Evolutionary conservation across 1,140 invertebrate species (phyloP).

Genomic region (Eumeta japonica): DNA sequence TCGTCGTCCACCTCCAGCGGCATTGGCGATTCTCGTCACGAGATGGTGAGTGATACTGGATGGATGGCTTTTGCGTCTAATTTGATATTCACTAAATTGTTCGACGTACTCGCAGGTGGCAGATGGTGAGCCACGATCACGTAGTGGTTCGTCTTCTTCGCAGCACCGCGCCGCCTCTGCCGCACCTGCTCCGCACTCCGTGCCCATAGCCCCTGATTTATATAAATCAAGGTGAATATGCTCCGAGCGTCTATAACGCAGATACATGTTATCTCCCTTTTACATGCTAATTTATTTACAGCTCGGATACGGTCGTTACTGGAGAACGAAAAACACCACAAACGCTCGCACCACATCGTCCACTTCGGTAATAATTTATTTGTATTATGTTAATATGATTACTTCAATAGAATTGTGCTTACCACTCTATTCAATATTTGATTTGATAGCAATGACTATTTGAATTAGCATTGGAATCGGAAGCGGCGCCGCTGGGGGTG

Average conservation of each 20-base stretch:
- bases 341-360: conserved; percentile 35
- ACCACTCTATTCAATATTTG: too few relatives aligned
- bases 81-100: too few relatives aligned
- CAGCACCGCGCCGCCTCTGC: conserved; percentile 20
- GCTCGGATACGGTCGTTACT: conserved; percentile 38
- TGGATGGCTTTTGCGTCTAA: too few relatives aligned
- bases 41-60: conserved; percentile 17
- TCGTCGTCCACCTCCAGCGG: conserved; percentile 41
- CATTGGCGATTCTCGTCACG: conserved; percentile 16
- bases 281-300: conserved; percentile 19
- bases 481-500: background rate
- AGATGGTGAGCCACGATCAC: conserved; percentile 23
- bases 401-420: too few relatives aligned
- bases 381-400: too few relatives aligned
- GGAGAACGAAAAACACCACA: conserved; percentile 17
- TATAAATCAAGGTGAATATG: conserved; percentile 4
- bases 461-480: background rate
- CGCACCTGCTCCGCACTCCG: too few relatives aligned
- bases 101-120: conserved; percentile 16
- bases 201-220: conserved; percentile 4
- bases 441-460: too few relatives aligned
- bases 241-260: background rate
- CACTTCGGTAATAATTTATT: too few relatives aligned
- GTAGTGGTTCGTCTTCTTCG: conserved; percentile 23
- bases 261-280: too few relatives aligned